These are phyloP conservation scores for Holacanthus passer DNA, from an alignment of 2,113 vertebrate species.

Conservation along the genomic window DNA sequence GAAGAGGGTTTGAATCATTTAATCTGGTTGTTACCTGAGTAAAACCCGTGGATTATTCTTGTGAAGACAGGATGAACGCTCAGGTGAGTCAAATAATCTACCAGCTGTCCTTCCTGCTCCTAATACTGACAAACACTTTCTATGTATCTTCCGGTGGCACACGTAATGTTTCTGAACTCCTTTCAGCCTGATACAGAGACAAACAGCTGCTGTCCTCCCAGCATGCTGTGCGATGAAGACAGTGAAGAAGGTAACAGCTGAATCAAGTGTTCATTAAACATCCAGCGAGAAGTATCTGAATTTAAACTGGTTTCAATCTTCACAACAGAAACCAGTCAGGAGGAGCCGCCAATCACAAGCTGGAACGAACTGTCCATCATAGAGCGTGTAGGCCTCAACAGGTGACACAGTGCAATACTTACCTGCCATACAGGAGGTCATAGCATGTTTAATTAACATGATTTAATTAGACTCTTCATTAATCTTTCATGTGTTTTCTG, in stretches of 20 bases:
- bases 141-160: neutral
- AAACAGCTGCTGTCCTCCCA: conserved; percentile 29
- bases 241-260: conserved; percentile 84
- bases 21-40: conserved; percentile 1
- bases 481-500: conserved; percentile 4
- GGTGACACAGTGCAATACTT: conserved; percentile 68
- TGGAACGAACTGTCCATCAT: conserved; percentile 83
- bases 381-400: conserved; percentile 85
- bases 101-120: neutral
- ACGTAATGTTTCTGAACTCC: neutral
- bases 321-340: conserved; percentile 69
- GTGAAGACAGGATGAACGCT: conserved; percentile 33
- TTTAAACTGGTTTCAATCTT: conserved; percentile 3
- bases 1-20: neutral
- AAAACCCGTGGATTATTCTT: conserved; percentile 5
- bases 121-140: conserved; percentile 34
- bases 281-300: neutral
- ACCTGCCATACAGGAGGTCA: neutral
- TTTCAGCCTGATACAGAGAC: conserved; percentile 51
- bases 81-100: conserved; percentile 60
- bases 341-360: conserved; percentile 57
- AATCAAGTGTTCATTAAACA: neutral
- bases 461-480: neutral
- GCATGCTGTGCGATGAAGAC: conserved; percentile 63
- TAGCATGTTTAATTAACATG: no score